Percentiles rank a stretch among this genome's conserved stretches.
Evolutionary conservation across 2,113 vertebrate genomes (phyloP).

Genomic region (Phylloscopus trochiloides): DNA sequence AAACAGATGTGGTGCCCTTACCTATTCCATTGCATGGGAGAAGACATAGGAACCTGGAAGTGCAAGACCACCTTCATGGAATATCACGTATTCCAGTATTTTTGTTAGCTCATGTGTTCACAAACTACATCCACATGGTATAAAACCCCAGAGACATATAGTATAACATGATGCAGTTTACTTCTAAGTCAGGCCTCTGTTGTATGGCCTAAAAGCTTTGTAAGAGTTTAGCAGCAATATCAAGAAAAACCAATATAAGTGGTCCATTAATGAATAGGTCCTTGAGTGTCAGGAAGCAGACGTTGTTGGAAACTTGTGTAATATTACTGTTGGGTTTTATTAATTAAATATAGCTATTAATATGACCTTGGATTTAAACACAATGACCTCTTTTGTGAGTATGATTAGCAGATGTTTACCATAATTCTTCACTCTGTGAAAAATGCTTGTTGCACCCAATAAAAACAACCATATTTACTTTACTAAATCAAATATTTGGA

Average conservation of each 20-base stretch:
- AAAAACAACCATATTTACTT: conserved; percentile 76
- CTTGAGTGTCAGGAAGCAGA: conserved; percentile 61
- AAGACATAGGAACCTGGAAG: not conserved
- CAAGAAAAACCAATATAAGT: conserved; percentile 24
- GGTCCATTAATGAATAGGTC: conserved; percentile 53
- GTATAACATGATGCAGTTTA: conserved; percentile 31
- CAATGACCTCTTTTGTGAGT: conserved; percentile 75
- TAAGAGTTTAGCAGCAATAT: conserved; percentile 33
- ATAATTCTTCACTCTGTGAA: conserved; percentile 76
- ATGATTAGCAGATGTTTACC: conserved; percentile 81
- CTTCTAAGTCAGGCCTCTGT: conserved; percentile 11
- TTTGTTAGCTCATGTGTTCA: conserved; percentile 8
- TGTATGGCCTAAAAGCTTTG: conserved; percentile 47
- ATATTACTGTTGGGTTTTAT: conserved; percentile 66
- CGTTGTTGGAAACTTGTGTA: conserved; percentile 57
- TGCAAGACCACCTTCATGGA: conserved; percentile 15
- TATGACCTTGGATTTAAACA: conserved; percentile 73
- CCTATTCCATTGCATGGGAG: not conserved
- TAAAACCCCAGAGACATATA: conserved; percentile 9
- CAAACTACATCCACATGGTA: not conserved
- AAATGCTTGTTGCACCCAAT: conserved; percentile 76
- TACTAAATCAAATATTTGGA: conserved; percentile 72
- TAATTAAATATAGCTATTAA: conserved; percentile 77
- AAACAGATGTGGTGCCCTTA: not conserved
- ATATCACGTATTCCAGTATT: not conserved